Percentiles rank a stretch among this genome's conserved stretches.
phyloP scores from a whole-genome alignment of 2,797 vertebrate genomes.

The Typhlichthys subterraneus region DNA sequence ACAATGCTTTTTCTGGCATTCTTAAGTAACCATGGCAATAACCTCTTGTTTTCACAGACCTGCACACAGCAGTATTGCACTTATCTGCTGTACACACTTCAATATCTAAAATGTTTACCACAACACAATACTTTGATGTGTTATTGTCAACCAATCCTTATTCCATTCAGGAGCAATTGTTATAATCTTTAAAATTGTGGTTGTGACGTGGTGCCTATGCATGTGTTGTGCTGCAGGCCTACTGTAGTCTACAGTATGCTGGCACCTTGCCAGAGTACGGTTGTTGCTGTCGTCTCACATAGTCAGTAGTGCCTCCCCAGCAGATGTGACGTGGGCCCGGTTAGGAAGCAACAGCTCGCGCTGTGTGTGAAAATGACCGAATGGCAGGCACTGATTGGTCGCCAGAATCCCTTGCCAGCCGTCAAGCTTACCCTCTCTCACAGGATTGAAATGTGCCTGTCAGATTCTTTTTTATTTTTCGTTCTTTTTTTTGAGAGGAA shows the following conservation, averaged over 20 bases:
- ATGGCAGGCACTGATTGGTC: conserved; percentile 51
- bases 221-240: conserved; percentile 24
- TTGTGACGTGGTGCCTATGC: conserved; percentile 1
- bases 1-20: not conserved
- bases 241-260: conserved; percentile 9
- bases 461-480: conserved; percentile 33
- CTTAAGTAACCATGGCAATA: not conserved
- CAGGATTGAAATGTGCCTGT: conserved; percentile 76
- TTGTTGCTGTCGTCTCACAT: conserved; percentile 42
- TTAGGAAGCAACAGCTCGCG: conserved; percentile 60
- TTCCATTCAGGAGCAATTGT: conserved; percentile 4
- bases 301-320: conserved; percentile 58
- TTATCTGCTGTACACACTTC: no score
- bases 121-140: not conserved
- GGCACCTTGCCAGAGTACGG: conserved; percentile 46
- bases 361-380: conserved; percentile 59
- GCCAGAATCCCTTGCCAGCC: conserved; percentile 63
- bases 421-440: conserved; percentile 55
- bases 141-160: not conserved
- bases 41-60: not conserved
- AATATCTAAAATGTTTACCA: no score
- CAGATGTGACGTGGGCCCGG: conserved; percentile 74
- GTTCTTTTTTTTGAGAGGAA: conserved; percentile 1
- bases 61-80: not conserved
- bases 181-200: not conserved